These are phyloP conservation scores for Mylabris phalerata DNA, from an alignment of 1,140 invertebrate genomes.

Conservation along the genomic window DNA sequence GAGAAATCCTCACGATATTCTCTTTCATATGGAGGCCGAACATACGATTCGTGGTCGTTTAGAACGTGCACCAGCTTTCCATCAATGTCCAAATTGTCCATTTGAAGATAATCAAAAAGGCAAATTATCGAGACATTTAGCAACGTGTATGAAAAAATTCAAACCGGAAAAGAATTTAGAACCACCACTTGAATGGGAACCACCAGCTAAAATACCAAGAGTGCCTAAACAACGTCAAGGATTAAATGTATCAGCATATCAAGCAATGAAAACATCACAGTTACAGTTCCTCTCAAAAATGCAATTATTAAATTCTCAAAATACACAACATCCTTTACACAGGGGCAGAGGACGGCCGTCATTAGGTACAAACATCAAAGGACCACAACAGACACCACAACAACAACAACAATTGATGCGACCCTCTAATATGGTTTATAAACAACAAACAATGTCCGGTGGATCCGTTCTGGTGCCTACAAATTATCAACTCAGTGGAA, in stretches of 20 bases:
- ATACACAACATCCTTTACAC: constrained; percentile 20
- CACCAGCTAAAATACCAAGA: constrained; percentile 84
- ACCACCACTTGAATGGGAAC: constrained; percentile 82
- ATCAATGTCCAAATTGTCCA: constrained; percentile 89
- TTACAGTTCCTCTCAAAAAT: constrained; percentile 19
- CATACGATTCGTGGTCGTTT: constrained; percentile 74
- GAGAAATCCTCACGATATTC: constrained; percentile 76
- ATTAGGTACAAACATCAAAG: constrained; percentile 20
- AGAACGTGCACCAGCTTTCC: constrained; percentile 77
- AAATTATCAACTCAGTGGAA: constrained; percentile 52
- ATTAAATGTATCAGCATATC: constrained; percentile 38
- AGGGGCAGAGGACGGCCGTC: constrained; percentile 43
- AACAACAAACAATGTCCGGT: constrained; percentile 46
- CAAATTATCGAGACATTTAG: constrained; percentile 81
- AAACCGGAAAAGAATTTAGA: constrained; percentile 69
- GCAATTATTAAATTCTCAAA: constrained; percentile 20
- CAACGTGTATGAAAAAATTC: constrained; percentile 88
- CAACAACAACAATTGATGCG: constrained; percentile 14
- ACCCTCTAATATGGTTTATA: constrained; percentile 49
- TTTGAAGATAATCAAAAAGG: constrained; percentile 93
- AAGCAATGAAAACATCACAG: constrained; percentile 42
- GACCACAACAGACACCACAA: constrained; percentile 12
- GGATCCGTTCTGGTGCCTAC: constrained; percentile 51
- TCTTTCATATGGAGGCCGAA: constrained; percentile 85
- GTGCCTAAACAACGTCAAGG: constrained; percentile 50